These are phyloP conservation scores for Syngnathus scovelli DNA, from an alignment of 2,113 vertebrate genomes.

Conservation along the genomic window DNA sequence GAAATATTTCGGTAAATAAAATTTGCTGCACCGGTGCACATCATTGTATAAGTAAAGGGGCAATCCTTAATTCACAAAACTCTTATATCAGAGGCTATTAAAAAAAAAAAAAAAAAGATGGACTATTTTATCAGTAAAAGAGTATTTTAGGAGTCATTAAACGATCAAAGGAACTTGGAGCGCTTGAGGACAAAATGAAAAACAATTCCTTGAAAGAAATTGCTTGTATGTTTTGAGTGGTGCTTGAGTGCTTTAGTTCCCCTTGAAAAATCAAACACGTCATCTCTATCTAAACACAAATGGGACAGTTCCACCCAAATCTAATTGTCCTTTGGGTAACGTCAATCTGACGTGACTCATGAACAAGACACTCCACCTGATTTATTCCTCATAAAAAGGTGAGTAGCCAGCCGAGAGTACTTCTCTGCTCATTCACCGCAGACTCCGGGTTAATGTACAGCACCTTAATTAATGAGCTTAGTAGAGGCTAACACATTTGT, in stretches of 20 bases:
- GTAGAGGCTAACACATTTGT: constrained; percentile 1
- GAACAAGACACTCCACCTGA: constrained; percentile 27
- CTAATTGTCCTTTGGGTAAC: background rate
- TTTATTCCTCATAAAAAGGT: constrained; percentile 28
- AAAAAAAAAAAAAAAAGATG: too few relatives aligned
- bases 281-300: background rate
- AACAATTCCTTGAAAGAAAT: too few relatives aligned
- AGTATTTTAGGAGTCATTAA: too few relatives aligned
- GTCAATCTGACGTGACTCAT: constrained; percentile 3
- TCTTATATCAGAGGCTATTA: too few relatives aligned
- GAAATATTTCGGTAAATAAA: constrained; percentile 4
- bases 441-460: background rate
- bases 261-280: background rate
- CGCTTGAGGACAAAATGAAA: too few relatives aligned
- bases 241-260: too few relatives aligned
- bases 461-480: constrained; percentile 21
- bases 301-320: background rate
- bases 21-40: background rate
- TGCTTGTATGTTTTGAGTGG: too few relatives aligned
- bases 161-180: too few relatives aligned
- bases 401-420: background rate
- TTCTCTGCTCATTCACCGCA: constrained; percentile 12
- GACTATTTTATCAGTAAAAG: too few relatives aligned
- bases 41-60: background rate
- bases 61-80: too few relatives aligned